Evolutionary conservation across 2,797 vertebrate genomes (phyloP), one percentile per base, ranked within the genome.

Genomic region (Cyprinella venusta): DNA sequence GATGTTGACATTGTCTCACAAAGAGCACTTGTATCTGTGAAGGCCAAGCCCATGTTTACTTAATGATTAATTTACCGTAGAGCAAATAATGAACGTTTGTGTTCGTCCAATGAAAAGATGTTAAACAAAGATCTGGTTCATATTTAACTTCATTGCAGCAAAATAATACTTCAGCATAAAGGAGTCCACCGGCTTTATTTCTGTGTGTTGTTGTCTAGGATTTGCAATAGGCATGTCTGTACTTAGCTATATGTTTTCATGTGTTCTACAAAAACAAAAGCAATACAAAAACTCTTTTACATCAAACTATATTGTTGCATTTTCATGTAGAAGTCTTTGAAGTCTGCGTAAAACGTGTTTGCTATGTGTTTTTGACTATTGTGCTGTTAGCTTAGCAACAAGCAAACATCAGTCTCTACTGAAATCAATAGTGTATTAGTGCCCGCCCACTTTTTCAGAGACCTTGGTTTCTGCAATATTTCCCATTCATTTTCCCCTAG

Each of bases 1-100:
- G 85, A 85, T 94, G 92, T 95, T 95, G 93, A 93, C 90, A 90
- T 85, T 88, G 89, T 86, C 50, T 87, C 87, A 94, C 91, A 94
- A 93, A 94, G 92, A 92, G 87, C 84, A 86, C 75, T 90, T 88
- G 81, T 86, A 90, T 85, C 84, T 90, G 86, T 91, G 91, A 92
- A 87, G 88, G 87, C 90, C 89, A 88, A 88, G 88, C 88, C 87
- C 87, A 83, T 88, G 72, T 90, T 89, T 88, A 75, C 85, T 91
- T 90, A 88, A 85, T 92, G 93, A 94, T 90, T 92, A 90, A 94
- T 93, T 89, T 74, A 52, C 81, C 87, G 70, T 86, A 93, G 91
- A 90, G 89, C 90, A 93, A 94, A 94, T 90, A 92, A 76, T 63
- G 50, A 86, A 84, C 40, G 69, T 61, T 68, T 86, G 68, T 82